phyloP scores from a whole-genome alignment of 2,113 vertebrate species.

The Riparia riparia region DNA sequence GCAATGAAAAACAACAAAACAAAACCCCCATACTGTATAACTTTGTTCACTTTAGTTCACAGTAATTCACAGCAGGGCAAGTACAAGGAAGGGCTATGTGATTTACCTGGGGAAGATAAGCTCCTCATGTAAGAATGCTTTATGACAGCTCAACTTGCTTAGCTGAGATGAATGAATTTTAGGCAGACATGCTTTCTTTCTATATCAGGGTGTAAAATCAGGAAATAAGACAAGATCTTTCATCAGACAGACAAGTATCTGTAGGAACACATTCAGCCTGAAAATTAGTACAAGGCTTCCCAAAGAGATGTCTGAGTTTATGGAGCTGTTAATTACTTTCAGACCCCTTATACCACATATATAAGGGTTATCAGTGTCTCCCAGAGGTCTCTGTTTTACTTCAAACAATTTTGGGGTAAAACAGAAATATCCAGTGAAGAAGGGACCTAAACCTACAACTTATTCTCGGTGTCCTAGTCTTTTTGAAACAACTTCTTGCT shows the following conservation, averaged over 20 bases:
- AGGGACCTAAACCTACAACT: neutral
- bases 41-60: neutral
- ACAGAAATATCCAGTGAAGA: neutral
- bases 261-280: neutral
- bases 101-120: neutral
- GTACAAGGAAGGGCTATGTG: neutral
- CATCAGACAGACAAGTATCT: neutral
- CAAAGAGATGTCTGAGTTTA: neutral
- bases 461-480: neutral
- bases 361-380: neutral
- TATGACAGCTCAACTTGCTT: neutral
- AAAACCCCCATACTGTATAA: fast-evolving
- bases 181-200: neutral
- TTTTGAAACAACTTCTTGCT: neutral
- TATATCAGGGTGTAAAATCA: neutral
- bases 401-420: neutral
- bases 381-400: neutral
- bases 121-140: neutral
- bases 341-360: neutral
- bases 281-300: neutral
- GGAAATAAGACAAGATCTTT: neutral
- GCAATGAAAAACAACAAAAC: too few relatives aligned
- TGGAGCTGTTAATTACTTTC: neutral
- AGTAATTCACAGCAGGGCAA: neutral
- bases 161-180: neutral